Conservation (phyloP, 1,140 invertebrate species). For the Zaprionus ornatus region DNA sequence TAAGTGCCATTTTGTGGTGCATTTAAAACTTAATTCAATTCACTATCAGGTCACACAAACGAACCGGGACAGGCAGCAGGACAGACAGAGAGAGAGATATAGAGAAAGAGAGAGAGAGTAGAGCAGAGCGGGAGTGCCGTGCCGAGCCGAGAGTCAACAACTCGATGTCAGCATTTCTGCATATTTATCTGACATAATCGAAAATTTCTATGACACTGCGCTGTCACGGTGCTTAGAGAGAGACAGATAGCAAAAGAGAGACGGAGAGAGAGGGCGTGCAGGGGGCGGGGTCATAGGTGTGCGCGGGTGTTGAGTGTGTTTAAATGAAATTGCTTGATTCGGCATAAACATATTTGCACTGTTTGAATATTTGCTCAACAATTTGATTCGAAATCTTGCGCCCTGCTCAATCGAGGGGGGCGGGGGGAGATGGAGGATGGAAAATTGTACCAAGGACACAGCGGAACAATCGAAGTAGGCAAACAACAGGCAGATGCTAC, state of each 20-base stretch:
- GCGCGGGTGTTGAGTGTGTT: constrained; percentile 62
- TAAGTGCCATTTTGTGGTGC: constrained; percentile 21
- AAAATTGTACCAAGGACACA: constrained; percentile 75
- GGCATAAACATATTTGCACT: constrained; percentile 82
- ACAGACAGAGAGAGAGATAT: not conserved
- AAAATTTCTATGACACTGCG: constrained; percentile 43
- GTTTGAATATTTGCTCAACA: constrained; percentile 81
- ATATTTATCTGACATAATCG: constrained; percentile 62
- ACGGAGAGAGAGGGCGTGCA: not conserved
- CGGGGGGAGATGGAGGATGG: constrained; percentile 33
- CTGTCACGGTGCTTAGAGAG: constrained; percentile 14
- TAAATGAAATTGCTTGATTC: constrained; percentile 82
- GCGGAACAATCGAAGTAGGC: constrained; percentile 76
- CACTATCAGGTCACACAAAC: constrained; percentile 24
- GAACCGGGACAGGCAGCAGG: constrained; percentile 30
- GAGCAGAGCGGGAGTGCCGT: not conserved
- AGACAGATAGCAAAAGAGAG: not conserved
- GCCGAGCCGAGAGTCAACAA: constrained; percentile 49
- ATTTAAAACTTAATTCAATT: constrained; percentile 1
- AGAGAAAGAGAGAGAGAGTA: constrained; percentile 1
- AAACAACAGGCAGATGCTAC: constrained; percentile 51
- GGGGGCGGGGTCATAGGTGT: not conserved
- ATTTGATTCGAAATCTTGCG: constrained; percentile 73
- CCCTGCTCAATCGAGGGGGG: constrained; percentile 51
- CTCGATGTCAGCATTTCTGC: constrained; percentile 47